Evolutionary conservation across 2,797 vertebrate species (phyloP).

Genomic region (Peromyscus eremicus): DNA sequence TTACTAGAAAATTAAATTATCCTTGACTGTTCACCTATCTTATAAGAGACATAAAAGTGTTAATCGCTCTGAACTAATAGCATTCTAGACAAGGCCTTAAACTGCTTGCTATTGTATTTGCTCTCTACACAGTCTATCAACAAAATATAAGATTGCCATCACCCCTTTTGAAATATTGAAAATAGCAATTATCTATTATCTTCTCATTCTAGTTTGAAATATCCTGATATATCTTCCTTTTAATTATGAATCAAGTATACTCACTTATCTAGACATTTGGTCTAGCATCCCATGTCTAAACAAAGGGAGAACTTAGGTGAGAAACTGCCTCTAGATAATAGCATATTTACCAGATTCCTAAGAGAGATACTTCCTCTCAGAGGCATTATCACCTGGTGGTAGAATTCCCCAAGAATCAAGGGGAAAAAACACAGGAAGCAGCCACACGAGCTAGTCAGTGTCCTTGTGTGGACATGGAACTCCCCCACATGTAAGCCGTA

Average conservation of each 20-base stretch:
- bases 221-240: slow-evolving; percentile 31
- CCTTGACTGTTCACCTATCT: slow-evolving; percentile 34
- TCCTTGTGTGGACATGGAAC: neutral
- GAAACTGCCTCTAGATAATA: slow-evolving; percentile 30
- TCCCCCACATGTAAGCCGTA: too few species aligned
- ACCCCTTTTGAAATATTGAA: slow-evolving; percentile 61
- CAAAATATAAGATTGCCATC: slow-evolving; percentile 51
- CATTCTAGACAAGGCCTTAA: slow-evolving; percentile 40
- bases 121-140: neutral
- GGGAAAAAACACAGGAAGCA: neutral
- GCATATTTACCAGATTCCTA: neutral
- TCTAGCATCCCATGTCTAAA: slow-evolving; percentile 31
- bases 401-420: neutral
- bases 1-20: slow-evolving; percentile 58
- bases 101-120: slow-evolving; percentile 40
- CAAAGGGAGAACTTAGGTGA: slow-evolving; percentile 35
- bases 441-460: too few species aligned
- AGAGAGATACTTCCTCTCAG: neutral
- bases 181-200: slow-evolving; percentile 14
- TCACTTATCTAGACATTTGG: neutral
- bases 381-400: neutral
- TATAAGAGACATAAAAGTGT: slow-evolving; percentile 41
- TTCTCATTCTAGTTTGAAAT: slow-evolving; percentile 57
- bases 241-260: neutral
- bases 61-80: slow-evolving; percentile 49